These are phyloP conservation scores for Xylocopa sonorina DNA, from an alignment of 1,140 invertebrate genomes.

Conservation along the genomic window DNA sequence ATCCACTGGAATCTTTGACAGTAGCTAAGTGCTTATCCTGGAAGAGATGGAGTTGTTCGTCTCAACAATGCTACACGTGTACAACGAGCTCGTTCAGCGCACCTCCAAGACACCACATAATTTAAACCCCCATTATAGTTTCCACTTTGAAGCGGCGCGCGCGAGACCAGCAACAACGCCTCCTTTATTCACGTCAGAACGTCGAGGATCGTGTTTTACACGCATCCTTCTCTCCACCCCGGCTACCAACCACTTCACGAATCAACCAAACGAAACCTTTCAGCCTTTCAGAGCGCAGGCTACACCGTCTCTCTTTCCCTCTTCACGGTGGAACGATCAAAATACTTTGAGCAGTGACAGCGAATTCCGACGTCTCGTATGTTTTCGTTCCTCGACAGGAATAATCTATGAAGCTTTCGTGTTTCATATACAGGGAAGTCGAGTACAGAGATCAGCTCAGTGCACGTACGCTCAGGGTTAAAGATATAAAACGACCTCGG, in stretches of 20 bases:
- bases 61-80: conserved; percentile 28
- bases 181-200: conserved; percentile 36
- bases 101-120: conserved; percentile 37
- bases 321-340: not conserved
- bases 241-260: conserved; percentile 14
- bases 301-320: not conserved
- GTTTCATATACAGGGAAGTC: too few relatives aligned
- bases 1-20: not conserved
- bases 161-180: conserved; percentile 32
- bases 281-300: not conserved
- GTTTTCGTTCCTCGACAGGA: not conserved
- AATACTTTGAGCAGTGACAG: not conserved
- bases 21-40: not conserved
- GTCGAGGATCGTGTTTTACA: conserved; percentile 37
- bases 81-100: conserved; percentile 27
- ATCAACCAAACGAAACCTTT: conserved; percentile 17
- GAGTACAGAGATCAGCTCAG: too few relatives aligned
- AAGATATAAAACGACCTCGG: too few relatives aligned
- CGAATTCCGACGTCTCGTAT: not conserved
- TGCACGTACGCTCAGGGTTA: too few relatives aligned
- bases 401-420: not conserved
- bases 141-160: conserved; percentile 6
- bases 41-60: conserved; percentile 17
- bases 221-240: conserved; percentile 14
- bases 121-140: conserved; percentile 36